Conservation (phyloP, 2,797 vertebrate genomes). For the Margarornis squamiger region DNA sequence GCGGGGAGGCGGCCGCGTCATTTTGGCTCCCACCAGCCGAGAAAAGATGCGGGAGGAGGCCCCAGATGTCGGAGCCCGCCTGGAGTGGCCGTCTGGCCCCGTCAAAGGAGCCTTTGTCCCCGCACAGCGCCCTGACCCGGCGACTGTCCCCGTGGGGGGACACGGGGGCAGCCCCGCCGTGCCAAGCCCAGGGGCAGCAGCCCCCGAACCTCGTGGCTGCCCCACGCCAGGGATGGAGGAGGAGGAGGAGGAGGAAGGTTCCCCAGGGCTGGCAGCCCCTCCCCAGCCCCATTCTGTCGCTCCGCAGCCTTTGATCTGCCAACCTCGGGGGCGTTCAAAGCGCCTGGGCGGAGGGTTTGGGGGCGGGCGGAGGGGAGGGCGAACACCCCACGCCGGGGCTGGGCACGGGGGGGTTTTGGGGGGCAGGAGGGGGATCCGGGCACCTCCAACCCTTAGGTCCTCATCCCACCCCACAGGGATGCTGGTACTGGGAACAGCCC, state of each 20-base stretch:
- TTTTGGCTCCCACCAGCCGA: background rate
- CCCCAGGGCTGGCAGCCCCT: background rate
- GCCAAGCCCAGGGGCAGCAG: background rate
- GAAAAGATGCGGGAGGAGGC: background rate
- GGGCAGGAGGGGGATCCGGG: background rate
- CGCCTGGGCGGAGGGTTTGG: accelerated
- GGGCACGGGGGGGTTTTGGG: background rate
- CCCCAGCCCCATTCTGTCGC: constrained; percentile 31
- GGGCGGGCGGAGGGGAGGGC: background rate
- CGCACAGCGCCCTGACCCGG: background rate
- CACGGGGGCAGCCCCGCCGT: background rate
- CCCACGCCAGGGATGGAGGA: background rate
- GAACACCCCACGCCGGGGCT: background rate
- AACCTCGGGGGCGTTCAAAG: background rate
- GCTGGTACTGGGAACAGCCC: background rate
- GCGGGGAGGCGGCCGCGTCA: background rate
- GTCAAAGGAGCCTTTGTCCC: constrained; percentile 68
- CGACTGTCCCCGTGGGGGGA: background rate
- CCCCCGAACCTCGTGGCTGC: background rate
- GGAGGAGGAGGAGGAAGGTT: background rate
- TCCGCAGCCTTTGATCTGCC: background rate
- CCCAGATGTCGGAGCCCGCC: background rate
- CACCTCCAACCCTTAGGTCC: no score
- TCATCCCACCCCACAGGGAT: background rate
- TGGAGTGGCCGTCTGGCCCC: background rate